These are phyloP conservation scores for Seira ritae DNA, from an alignment of 2,888 invertebrate species.

Conservation along the genomic window DNA sequence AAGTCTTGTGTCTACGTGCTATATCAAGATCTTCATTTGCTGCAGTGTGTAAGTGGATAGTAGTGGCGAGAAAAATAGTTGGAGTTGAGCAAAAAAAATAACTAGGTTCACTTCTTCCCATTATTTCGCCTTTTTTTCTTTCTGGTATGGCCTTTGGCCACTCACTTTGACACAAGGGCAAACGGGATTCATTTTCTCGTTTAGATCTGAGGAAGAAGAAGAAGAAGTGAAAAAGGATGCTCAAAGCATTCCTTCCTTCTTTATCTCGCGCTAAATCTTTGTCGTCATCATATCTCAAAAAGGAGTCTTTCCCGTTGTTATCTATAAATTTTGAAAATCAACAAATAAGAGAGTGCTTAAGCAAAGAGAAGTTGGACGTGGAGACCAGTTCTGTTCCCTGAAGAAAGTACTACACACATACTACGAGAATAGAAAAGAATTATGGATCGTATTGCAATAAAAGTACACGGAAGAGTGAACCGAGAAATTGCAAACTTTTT, in stretches of 20 bases:
- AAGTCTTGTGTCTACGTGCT: background rate
- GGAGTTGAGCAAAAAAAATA: conserved; percentile 12
- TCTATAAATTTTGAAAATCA: background rate
- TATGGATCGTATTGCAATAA: background rate
- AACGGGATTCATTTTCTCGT: conserved; percentile 24
- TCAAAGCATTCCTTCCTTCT: background rate
- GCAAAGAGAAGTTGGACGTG: background rate
- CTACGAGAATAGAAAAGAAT: background rate
- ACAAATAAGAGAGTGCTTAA: conserved; percentile 2
- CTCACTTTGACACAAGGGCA: conserved; percentile 41
- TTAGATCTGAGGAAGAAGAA: background rate
- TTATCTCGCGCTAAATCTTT: conserved; percentile 10
- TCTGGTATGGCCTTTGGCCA: conserved; percentile 45
- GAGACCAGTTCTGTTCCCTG: background rate
- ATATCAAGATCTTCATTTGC: background rate
- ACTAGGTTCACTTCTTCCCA: conserved; percentile 22
- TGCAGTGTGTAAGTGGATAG: background rate
- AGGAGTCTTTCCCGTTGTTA: background rate
- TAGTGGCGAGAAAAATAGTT: background rate
- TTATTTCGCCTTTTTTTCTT: background rate
- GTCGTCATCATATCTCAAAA: background rate
- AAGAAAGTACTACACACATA: background rate
- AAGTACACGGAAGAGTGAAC: too few relatives aligned
- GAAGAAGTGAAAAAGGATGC: background rate
- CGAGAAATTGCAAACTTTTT: conserved; percentile 40